These are phyloP conservation scores for Styela clava DNA, from an alignment of 23 tunicate genomes.

Conservation along the genomic window DNA sequence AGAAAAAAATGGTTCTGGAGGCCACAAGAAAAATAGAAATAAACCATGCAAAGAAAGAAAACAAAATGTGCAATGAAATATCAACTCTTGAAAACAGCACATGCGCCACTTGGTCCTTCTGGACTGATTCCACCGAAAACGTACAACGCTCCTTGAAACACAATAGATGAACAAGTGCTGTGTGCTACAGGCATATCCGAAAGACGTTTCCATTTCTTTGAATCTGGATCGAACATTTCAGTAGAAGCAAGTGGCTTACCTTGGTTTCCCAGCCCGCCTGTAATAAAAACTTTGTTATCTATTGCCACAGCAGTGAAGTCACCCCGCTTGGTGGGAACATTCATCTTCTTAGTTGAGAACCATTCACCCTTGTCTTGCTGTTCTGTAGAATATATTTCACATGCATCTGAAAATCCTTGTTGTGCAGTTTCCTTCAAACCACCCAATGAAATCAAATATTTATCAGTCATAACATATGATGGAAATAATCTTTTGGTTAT, in stretches of 20 bases:
- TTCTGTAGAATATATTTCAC: slow-evolving; percentile 58
- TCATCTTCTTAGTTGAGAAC: slow-evolving; percentile 57
- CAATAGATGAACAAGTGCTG: slow-evolving; percentile 45
- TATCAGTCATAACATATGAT: slow-evolving; percentile 76
- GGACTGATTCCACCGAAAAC: slow-evolving; percentile 64
- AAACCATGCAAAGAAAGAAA: no score
- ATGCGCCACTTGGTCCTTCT: slow-evolving; percentile 63
- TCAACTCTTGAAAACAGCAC: slow-evolving; percentile 36
- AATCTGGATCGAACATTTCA: slow-evolving; percentile 72
- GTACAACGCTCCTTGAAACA: slow-evolving; percentile 52
- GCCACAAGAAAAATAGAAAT: no score
- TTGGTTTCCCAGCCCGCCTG: slow-evolving; percentile 83
- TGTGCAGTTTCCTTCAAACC: slow-evolving; percentile 72
- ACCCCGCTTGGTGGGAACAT: slow-evolving; percentile 85
- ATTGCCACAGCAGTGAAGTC: slow-evolving; percentile 58
- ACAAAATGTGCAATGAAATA: no score
- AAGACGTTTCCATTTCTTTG: slow-evolving; percentile 87
- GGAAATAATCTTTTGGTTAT: slow-evolving; percentile 71
- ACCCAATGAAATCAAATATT: slow-evolving; percentile 60
- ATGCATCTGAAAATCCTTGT: slow-evolving; percentile 82
- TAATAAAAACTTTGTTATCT: slow-evolving; percentile 70
- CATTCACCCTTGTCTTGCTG: slow-evolving; percentile 79
- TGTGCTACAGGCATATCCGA: slow-evolving; percentile 50
- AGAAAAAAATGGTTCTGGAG: no score
- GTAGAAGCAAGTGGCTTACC: slow-evolving; percentile 71